Conservation (phyloP, 2,888 invertebrate species). For the Choristoneura rosaceana region DNA sequence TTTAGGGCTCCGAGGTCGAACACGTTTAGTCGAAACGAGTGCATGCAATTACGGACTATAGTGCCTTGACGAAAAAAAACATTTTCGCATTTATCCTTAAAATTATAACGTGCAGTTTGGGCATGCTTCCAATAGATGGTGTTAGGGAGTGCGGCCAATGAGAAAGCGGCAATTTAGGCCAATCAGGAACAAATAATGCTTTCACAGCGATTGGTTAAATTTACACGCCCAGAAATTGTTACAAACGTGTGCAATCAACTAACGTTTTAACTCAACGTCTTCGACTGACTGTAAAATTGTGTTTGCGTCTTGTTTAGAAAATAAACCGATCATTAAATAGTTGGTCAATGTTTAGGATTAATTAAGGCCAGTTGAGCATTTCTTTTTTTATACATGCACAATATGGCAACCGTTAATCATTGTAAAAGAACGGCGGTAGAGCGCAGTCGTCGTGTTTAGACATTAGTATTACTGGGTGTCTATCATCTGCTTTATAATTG, state of each 20-base stretch:
- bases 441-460: neutral
- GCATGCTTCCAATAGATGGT: slow-evolving; percentile 6
- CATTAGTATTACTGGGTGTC: neutral
- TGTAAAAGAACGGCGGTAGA: neutral
- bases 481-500: neutral
- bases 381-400: slow-evolving; percentile 49
- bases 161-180: slow-evolving; percentile 20
- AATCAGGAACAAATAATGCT: slow-evolving; percentile 23
- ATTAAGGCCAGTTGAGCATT: slow-evolving; percentile 70
- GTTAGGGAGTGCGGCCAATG: slow-evolving; percentile 10
- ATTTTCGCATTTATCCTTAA: slow-evolving; percentile 35
- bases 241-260: neutral
- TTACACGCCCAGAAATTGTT: slow-evolving; percentile 6
- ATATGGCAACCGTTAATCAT: slow-evolving; percentile 30
- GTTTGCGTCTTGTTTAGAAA: slow-evolving; percentile 31
- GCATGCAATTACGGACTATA: slow-evolving; percentile 35
- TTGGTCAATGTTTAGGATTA: slow-evolving; percentile 64
- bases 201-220: neutral
- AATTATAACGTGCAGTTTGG: slow-evolving; percentile 10
- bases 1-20: slow-evolving; percentile 54
- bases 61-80: slow-evolving; percentile 38
- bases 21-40: slow-evolving; percentile 29
- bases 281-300: slow-evolving; percentile 30
- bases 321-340: slow-evolving; percentile 50
- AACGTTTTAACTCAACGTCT: slow-evolving; percentile 28